A percentile compares a stretch with the other conserved stretches of the same genome.
phyloP scores from a whole-genome alignment of 1,140 invertebrate species.

The Camponotus pennsylvanicus region DNA sequence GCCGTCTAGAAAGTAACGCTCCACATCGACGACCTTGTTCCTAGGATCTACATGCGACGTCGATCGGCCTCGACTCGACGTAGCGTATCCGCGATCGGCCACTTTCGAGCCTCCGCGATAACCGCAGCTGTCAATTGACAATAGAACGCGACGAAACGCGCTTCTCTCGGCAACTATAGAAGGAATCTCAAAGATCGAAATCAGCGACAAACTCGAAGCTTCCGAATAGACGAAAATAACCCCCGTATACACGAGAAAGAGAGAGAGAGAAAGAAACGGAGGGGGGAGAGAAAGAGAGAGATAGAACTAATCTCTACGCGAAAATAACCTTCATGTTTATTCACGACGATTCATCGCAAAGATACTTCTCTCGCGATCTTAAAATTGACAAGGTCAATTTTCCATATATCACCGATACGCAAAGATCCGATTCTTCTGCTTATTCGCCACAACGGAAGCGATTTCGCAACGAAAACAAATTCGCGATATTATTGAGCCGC shows the following conservation, averaged over 20 bases:
- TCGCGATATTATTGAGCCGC: not conserved
- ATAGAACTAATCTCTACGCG: too few relatives aligned
- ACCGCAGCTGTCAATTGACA: slow-evolving; percentile 18
- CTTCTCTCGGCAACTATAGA: not conserved
- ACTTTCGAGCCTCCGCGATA: slow-evolving; percentile 34
- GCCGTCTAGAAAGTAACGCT: slow-evolving; percentile 74
- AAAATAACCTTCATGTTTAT: not conserved
- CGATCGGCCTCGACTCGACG: slow-evolving; percentile 49
- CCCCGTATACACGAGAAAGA: too few relatives aligned
- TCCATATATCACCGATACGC: too few relatives aligned
- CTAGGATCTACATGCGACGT: slow-evolving; percentile 69
- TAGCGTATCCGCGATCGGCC: slow-evolving; percentile 49
- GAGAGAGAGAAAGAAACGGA: too few relatives aligned
- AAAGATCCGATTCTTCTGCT: not conserved
- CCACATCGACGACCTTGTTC: slow-evolving; percentile 75
- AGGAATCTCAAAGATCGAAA: not conserved
- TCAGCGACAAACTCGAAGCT: not conserved
- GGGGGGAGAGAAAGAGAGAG: too few relatives aligned
- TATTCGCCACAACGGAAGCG: not conserved
- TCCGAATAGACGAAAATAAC: not conserved
- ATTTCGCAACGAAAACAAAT: not conserved
- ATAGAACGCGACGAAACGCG: not conserved
- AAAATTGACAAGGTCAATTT: too few relatives aligned
- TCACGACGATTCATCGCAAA: not conserved
- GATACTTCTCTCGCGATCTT: too few relatives aligned